phyloP scores from a whole-genome alignment of 1,140 invertebrate species.

The Leptinotarsa lineolata region DNA sequence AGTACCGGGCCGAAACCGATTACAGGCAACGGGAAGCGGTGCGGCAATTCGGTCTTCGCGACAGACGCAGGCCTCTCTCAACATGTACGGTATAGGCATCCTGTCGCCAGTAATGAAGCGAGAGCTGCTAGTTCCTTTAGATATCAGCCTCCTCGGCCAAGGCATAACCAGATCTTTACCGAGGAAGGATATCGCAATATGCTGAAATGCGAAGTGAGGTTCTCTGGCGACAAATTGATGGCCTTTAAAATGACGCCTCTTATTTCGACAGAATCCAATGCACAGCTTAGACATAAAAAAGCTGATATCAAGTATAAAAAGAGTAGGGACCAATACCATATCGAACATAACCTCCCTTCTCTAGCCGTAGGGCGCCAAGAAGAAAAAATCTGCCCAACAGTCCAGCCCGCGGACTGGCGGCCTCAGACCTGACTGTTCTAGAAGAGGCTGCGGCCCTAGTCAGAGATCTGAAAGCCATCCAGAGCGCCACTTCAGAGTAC shows the following conservation, averaged over 20 bases:
- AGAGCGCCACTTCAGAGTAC: slow-evolving; percentile 41
- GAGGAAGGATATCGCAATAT: too few species aligned
- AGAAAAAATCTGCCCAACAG: neutral
- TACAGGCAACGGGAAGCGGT: too few species aligned
- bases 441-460: neutral
- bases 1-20: too few species aligned
- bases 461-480: slow-evolving; percentile 32
- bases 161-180: too few species aligned
- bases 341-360: neutral
- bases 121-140: too few species aligned
- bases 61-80: too few species aligned
- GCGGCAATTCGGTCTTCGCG: too few species aligned
- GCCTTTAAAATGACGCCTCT: neutral
- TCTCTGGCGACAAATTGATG: neutral
- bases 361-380: neutral
- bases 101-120: too few species aligned
- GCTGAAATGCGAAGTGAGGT: neutral
- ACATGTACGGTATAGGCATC: too few species aligned
- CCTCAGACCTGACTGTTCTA: neutral
- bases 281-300: neutral
- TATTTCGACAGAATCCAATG: neutral
- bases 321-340: neutral
- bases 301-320: neutral
- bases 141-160: too few species aligned
- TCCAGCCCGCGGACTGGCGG: neutral